A percentile compares a stretch with the other conserved stretches of the same genome.
These are phyloP conservation scores for Typhlichthys eigenmanni DNA, from an alignment of 2,797 vertebrate genomes.

Conservation along the genomic window DNA sequence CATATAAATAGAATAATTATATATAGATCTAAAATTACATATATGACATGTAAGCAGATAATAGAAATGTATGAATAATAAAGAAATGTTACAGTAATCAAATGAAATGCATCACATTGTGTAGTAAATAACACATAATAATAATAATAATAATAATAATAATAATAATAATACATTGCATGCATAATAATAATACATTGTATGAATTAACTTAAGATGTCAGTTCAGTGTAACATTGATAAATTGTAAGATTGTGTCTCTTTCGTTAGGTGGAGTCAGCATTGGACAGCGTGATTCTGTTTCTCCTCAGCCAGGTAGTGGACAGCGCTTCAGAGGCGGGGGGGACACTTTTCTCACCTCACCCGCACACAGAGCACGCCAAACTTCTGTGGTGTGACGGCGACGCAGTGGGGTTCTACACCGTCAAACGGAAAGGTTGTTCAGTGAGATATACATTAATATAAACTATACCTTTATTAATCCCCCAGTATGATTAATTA, in stretches of 20 bases:
- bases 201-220: background rate
- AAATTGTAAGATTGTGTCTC: background rate
- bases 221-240: background rate
- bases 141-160: too few relatives aligned
- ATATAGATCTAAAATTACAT: too few relatives aligned
- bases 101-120: too few relatives aligned
- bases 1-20: too few relatives aligned
- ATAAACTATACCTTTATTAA: too few relatives aligned
- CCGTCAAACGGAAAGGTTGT: slow-evolving; percentile 86
- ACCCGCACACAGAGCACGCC: slow-evolving; percentile 80
- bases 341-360: slow-evolving; percentile 78
- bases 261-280: slow-evolving; percentile 82
- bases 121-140: too few relatives aligned
- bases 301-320: slow-evolving; percentile 86
- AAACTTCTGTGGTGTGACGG: slow-evolving; percentile 87
- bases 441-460: background rate
- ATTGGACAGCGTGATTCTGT: slow-evolving; percentile 87
- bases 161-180: too few relatives aligned
- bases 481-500: too few relatives aligned
- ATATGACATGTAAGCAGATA: too few relatives aligned
- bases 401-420: slow-evolving; percentile 89
- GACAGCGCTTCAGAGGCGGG: slow-evolving; percentile 74
- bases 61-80: too few relatives aligned
- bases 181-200: too few relatives aligned
- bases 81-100: too few relatives aligned